A percentile compares a stretch with the other conserved stretches of the same genome.
phyloP scores from a whole-genome alignment of 2,113 vertebrate genomes.

The Coregonus clupeaformis region DNA sequence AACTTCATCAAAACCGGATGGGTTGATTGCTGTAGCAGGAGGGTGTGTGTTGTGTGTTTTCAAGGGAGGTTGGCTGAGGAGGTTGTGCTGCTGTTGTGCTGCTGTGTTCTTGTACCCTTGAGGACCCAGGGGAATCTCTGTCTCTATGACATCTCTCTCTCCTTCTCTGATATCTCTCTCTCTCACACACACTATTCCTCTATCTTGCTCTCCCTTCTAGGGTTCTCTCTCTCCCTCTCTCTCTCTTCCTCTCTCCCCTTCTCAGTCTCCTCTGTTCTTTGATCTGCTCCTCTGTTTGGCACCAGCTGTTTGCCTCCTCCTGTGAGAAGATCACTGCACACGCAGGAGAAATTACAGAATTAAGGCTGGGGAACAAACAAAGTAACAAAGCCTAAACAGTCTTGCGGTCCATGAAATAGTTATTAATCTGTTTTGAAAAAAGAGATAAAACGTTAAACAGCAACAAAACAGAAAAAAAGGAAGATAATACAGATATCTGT shows the following conservation, averaged over 20 bases:
- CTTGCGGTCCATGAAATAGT: slow-evolving; percentile 21
- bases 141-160: slow-evolving; percentile 28
- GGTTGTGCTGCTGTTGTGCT: slow-evolving; percentile 22
- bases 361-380: slow-evolving; percentile 24
- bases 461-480: not conserved
- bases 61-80: slow-evolving; percentile 35
- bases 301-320: slow-evolving; percentile 34
- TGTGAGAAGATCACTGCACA: slow-evolving; percentile 30
- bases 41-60: not conserved
- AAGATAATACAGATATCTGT: not conserved
- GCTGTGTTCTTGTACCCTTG: slow-evolving; percentile 14
- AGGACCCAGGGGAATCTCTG: slow-evolving; percentile 37
- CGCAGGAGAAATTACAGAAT: slow-evolving; percentile 24
- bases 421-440: slow-evolving; percentile 28
- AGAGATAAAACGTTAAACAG: not conserved
- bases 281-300: slow-evolving; percentile 43
- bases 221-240: not conserved
- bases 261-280: slow-evolving; percentile 36
- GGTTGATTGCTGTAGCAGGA: slow-evolving; percentile 15
- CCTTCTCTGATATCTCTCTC: not conserved
- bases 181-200: not conserved
- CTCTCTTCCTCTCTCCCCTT: not conserved
- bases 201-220: slow-evolving; percentile 3
- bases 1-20: slow-evolving; percentile 54
- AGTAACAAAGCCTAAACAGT: slow-evolving; percentile 15